Percentiles rank a stretch among this genome's conserved stretches.
phyloP scores from a whole-genome alignment of 2,797 vertebrate species.

The Argentina silus region DNA sequence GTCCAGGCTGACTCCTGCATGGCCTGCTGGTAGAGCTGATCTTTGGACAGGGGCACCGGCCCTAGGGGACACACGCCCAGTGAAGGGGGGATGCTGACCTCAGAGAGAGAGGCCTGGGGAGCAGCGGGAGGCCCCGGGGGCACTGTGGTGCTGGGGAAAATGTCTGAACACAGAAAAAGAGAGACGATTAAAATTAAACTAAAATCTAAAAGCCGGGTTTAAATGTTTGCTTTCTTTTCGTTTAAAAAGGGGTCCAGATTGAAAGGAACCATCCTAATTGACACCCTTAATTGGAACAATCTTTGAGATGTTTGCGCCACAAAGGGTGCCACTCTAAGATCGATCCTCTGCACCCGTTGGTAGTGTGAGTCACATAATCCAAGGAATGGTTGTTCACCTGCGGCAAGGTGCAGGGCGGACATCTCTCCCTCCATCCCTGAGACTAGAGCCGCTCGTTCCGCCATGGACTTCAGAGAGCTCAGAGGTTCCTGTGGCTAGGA shows the following conservation, averaged over 20 bases:
- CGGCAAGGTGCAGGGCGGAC: conserved; percentile 82
- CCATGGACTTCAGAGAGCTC: conserved; percentile 90
- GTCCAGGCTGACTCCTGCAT: conserved; percentile 91
- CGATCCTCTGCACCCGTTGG: not conserved
- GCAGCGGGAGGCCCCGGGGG: conserved; percentile 66
- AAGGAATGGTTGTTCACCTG: conserved; percentile 71
- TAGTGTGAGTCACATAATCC: not conserved
- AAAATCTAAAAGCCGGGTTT: not conserved
- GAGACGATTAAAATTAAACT: not conserved
- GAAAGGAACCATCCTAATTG: too few species aligned
- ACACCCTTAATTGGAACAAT: too few species aligned
- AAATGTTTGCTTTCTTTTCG: too few species aligned
- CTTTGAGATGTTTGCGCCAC: too few species aligned
- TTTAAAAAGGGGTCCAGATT: too few species aligned
- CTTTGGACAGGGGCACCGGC: conserved; percentile 88
- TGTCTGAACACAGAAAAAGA: conserved; percentile 57
- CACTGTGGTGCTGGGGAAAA: conserved; percentile 81
- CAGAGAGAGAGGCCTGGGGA: conserved; percentile 77
- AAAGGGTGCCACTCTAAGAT: not conserved
- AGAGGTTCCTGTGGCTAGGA: conserved; percentile 82
- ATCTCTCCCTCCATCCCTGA: conserved; percentile 88
- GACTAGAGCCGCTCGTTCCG: conserved; percentile 85
- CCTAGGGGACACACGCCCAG: conserved; percentile 90
- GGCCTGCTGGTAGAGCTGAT: conserved; percentile 91
- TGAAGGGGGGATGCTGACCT: conserved; percentile 88